Evolutionary conservation across 2,888 invertebrate genomes (phyloP).

Genomic region (Pterostichus niger): DNA sequence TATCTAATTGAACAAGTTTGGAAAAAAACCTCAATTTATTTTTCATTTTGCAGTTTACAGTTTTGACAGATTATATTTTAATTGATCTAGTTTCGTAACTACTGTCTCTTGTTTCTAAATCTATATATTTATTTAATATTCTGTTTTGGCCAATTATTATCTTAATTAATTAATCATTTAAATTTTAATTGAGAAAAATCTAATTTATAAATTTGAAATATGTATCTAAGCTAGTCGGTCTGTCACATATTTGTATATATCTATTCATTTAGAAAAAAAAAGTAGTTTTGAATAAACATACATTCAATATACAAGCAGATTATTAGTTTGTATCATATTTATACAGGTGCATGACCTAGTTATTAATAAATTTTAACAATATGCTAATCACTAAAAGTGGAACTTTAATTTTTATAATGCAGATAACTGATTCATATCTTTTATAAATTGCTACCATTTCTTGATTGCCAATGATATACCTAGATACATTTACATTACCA

Average conservation of each 20-base stretch:
- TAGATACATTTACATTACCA: not conserved
- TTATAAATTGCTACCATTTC: slow-evolving; percentile 10
- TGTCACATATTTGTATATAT: slow-evolving; percentile 16
- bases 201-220: slow-evolving; percentile 8
- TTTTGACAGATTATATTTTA: slow-evolving; percentile 22
- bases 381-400: slow-evolving; percentile 29
- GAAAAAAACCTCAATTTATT: too few relatives aligned
- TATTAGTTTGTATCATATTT: not conserved
- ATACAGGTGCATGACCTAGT: slow-evolving; percentile 37
- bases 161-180: slow-evolving; percentile 9
- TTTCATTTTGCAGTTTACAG: not conserved
- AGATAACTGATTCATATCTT: not conserved
- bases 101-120: not conserved
- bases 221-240: not conserved
- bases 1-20: too few relatives aligned
- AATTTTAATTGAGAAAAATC: slow-evolving; percentile 13
- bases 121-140: not conserved
- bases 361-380: slow-evolving; percentile 35
- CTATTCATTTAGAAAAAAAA: slow-evolving; percentile 21
- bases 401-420: slow-evolving; percentile 20
- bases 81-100: slow-evolving; percentile 16
- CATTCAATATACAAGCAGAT: slow-evolving; percentile 2
- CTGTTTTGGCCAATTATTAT: slow-evolving; percentile 8
- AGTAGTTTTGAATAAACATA: slow-evolving; percentile 17
- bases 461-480: slow-evolving; percentile 8